Conservation (phyloP, 2,888 invertebrate genomes). For the Caenorhabditis zanzibari region DNA sequence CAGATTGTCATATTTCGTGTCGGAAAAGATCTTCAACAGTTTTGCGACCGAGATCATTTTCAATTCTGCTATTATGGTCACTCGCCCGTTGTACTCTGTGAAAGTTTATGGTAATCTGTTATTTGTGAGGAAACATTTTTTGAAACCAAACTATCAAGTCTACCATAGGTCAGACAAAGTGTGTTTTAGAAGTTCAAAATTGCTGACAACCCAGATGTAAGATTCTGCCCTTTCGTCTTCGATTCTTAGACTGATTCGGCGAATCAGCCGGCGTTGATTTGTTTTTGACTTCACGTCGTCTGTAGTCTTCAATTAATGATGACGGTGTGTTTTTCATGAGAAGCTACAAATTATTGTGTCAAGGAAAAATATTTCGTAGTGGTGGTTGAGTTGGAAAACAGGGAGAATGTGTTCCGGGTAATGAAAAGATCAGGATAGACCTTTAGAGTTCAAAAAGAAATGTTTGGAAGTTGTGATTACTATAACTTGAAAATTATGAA, state of each 20-base stretch:
- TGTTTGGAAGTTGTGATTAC: no score
- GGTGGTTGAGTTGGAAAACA: background rate
- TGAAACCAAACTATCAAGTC: conserved; percentile 21
- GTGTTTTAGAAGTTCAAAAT: background rate
- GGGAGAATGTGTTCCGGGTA: no score
- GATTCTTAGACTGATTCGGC: conserved; percentile 8
- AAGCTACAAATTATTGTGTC: background rate
- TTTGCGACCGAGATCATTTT: conserved; percentile 48
- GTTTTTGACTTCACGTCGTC: conserved; percentile 14
- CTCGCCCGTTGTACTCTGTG: conserved; percentile 19
- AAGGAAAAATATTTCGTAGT: background rate
- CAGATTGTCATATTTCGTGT: conserved; percentile 42
- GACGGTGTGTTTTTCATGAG: background rate
- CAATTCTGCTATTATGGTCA: conserved; percentile 12
- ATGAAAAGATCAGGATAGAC: no score
- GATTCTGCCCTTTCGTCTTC: background rate
- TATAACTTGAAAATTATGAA: no score
- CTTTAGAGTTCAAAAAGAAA: no score
- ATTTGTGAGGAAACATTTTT: conserved; percentile 19
- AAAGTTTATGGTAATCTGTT: conserved; percentile 18
- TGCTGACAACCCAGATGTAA: no score
- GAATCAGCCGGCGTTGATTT: conserved; percentile 7
- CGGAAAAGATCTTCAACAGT: conserved; percentile 40
- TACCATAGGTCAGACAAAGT: conserved; percentile 8
- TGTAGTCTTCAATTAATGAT: background rate